Base-by-base conservation (phyloP, 2,888 invertebrate genomes). In the Megalurothrips usitatus region DNA sequence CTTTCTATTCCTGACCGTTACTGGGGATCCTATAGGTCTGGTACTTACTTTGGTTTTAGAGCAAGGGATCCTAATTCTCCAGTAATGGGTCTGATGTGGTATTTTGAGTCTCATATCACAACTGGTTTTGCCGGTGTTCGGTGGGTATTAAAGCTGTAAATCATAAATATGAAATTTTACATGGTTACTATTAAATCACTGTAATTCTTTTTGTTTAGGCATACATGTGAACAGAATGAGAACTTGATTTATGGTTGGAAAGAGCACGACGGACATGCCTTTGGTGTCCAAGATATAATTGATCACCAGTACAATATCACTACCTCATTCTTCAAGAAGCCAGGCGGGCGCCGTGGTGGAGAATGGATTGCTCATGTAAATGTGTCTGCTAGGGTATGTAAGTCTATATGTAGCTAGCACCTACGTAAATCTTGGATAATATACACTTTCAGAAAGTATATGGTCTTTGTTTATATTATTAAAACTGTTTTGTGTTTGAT, bases 11-110 rank as follows among this genome's bases (percentile, higher is more conserved):
- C 94, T 0, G 93, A 94, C 17, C 90, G 93, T 78, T 96, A 93
- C 88, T 99, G 99, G 99, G 99, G 99, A 12, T 92, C 94, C 0
- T 99, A 98, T 87, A 88, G 97, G 43, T 93, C 97, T 0, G 94
- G 95, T 0, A 91, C 92, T 2, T 98, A 98, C 87, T 93, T 98
- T 87, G 98, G 97, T 0, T 88, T 99, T 86, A 96, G 97, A 88
- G 96, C 96, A 0, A 89, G 98, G 81, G 95, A 96, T 86, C 95
- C 96, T 0, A 89, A 92, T 81, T 97, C 98, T 0, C 91, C 97
- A 0, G 93, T 97, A 0, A 93, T 96, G 85, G 99, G 99, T 0
- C 88, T 98, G 34, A 98, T 99, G 97, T 99, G 98, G 99, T 96
- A 98, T 86, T 92, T 94, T 83, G 94, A 94, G 0, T 90, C 90